Base-by-base conservation (phyloP, 2,888 invertebrate genomes). In the Tinea pellionella region DNA sequence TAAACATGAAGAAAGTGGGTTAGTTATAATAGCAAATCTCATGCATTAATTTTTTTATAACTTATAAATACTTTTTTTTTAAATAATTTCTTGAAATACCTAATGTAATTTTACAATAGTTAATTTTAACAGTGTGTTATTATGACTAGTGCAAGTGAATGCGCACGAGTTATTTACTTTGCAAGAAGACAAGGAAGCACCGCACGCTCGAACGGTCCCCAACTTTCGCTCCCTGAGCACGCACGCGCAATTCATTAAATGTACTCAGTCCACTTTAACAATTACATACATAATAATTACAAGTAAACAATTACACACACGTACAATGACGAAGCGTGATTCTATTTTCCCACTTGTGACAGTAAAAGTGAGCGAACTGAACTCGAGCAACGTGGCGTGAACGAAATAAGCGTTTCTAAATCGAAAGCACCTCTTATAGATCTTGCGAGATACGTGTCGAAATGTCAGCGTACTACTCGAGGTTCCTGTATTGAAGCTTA, bases 141-240 rank as follows among this genome's bases (percentile, higher is more conserved):
- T 47, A 9, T 2, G 9, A 12, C 7, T 12, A 24, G 19, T n/a
- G 53, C 53, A 12, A 18, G 24, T 53, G 53, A 12, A 24, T n/a
- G 24, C 18, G 24, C 53, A 53, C 24, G 24, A 53, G 53, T 13
- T 24, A 53, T 24, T 18, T 18, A 24, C 19, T 18, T n/a, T 4
- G 24, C 24, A 16, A 47, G 15, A 47, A 47, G 16, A 47, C 19
- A 18, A 53, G 19, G 53, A 53, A 24, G 53, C n/a, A 47, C 15
- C 6, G 68, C 51, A 30, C 53, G 53, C 53, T 53, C 53, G 19
- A 24, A 18, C 53, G 47, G 53, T 16, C 24, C 19, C n/a, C 42
- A 75, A 81, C 85, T 86, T 87, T 87, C 86, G 80, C 82, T 83
- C 75, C 80, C 75, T 67, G 65, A 63, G 65, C 68, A 68, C 71